Conservation (phyloP, 92 coral and sea anemone genomes). For the Parazoanthus darwini region DNA sequence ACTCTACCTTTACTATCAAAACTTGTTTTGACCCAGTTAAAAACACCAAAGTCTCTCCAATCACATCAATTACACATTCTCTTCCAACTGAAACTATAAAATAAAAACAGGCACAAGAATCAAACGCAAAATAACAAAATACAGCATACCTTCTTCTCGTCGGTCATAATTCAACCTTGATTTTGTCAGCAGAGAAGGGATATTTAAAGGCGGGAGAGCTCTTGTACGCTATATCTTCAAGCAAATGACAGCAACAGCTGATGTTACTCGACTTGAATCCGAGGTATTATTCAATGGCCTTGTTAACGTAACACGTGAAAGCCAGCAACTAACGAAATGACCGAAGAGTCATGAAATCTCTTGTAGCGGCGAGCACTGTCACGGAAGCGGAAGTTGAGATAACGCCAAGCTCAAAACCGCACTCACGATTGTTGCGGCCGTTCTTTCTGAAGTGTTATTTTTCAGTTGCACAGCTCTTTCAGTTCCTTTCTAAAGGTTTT, state of each 20-base stretch:
- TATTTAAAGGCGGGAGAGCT: not conserved
- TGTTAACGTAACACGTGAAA: conserved; percentile 11
- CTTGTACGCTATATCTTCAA: not conserved
- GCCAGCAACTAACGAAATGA: not conserved
- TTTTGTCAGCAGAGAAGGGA: not conserved
- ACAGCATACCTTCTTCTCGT: conserved; percentile 10
- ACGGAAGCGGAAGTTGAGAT: conserved; percentile 16
- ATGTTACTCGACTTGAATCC: not conserved
- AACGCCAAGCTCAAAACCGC: not conserved
- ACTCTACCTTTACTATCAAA: not conserved
- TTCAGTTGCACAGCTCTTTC: not conserved
- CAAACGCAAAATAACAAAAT: not conserved
- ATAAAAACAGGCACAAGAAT: not conserved
- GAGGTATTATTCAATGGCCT: not conserved
- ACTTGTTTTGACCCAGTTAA: not conserved
- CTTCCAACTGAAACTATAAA: not conserved
- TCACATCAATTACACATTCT: not conserved
- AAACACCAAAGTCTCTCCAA: not conserved
- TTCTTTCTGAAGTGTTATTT: not conserved
- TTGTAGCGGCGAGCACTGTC: conserved; percentile 11
- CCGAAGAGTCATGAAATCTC: conserved; percentile 20
- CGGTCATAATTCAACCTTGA: conserved; percentile 5
- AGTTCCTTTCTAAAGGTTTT: not conserved
- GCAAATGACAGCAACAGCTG: not conserved
- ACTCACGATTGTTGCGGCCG: not conserved